A percentile compares a stretch with the other conserved stretches of the same genome.
These are phyloP conservation scores for Isoperla grammatica DNA, from an alignment of 2,888 invertebrate genomes.

Conservation along the genomic window DNA sequence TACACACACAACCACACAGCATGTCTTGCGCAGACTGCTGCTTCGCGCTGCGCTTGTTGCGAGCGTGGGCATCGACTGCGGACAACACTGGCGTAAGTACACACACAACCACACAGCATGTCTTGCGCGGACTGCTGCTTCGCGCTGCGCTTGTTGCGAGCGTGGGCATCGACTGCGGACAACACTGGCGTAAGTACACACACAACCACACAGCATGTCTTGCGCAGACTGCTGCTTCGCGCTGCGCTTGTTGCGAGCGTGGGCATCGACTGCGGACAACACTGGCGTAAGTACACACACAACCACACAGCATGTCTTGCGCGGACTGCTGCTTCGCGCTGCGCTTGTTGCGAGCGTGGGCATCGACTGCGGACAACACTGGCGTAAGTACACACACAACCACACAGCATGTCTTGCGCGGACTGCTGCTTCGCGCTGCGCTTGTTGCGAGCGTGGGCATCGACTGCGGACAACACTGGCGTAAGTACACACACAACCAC, in stretches of 20 bases:
- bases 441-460: neutral
- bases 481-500: too few species aligned
- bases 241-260: neutral
- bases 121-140: neutral
- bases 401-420: neutral
- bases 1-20: too few species aligned
- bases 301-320: neutral
- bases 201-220: slow-evolving; percentile 1
- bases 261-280: neutral
- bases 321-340: neutral
- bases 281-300: too few species aligned
- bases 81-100: too few species aligned
- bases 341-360: neutral
- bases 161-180: neutral
- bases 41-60: neutral
- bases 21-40: neutral
- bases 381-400: too few species aligned
- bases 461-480: neutral
- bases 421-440: neutral
- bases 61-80: neutral
- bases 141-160: neutral
- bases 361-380: neutral
- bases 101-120: neutral
- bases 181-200: too few species aligned
- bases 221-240: neutral